Conservation (phyloP, 2,888 invertebrate species). For the Elmis aenea region DNA sequence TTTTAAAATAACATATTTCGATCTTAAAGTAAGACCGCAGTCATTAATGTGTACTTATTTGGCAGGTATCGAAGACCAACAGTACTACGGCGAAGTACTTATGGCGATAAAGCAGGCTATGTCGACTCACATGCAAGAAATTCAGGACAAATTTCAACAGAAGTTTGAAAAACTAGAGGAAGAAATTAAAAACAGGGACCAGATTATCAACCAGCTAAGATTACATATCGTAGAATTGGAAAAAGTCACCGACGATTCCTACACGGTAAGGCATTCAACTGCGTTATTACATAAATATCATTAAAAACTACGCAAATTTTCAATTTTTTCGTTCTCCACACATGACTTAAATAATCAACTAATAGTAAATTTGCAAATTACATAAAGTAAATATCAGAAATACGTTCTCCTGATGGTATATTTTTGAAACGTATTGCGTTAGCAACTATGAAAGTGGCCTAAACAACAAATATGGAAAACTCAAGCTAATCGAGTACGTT, state of each 20-base stretch:
- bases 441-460: no score
- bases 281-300: no score
- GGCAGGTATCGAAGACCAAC: conserved; percentile 71
- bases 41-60: no score
- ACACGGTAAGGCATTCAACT: conserved; percentile 34
- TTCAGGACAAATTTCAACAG: conserved; percentile 66
- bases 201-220: conserved; percentile 73
- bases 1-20: background rate
- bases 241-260: conserved; percentile 39
- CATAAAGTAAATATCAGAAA: no score
- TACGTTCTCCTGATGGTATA: no score
- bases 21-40: background rate
- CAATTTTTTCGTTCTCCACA: background rate
- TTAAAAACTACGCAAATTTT: no score
- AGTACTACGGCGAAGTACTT: conserved; percentile 75
- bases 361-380: no score
- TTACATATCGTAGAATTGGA: conserved; percentile 66
- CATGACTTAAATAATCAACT: background rate
- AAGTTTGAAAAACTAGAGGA: conserved; percentile 72
- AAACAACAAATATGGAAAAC: no score
- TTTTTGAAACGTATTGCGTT: no score
- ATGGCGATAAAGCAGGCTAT: conserved; percentile 75
- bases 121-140: conserved; percentile 66
- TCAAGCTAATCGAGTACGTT: no score
- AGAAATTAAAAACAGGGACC: conserved; percentile 76